These are phyloP conservation scores for Galemys pyrenaicus DNA, from an alignment of 2,113 vertebrate genomes.

Conservation along the genomic window DNA sequence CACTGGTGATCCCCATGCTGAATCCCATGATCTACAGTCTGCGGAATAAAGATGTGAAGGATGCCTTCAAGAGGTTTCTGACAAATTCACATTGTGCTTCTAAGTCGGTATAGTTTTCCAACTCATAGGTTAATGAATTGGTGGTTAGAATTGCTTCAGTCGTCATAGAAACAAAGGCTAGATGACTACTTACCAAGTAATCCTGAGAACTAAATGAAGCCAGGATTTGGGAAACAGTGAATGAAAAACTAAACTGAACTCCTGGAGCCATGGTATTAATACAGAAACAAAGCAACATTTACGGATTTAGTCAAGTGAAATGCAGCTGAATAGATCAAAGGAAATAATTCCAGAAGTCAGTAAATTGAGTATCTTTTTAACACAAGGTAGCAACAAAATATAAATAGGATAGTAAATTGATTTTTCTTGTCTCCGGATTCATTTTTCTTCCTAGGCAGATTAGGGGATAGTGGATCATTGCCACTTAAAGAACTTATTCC, in stretches of 20 bases:
- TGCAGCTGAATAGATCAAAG: not conserved
- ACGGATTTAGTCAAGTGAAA: not conserved
- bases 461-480: not conserved
- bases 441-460: not conserved
- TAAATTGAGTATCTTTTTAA: too few relatives aligned
- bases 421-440: not conserved
- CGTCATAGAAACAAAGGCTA: not conserved
- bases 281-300: not conserved
- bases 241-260: not conserved
- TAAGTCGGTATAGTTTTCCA: not conserved
- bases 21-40: constrained; percentile 73
- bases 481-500: too few relatives aligned
- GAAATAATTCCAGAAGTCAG: not conserved
- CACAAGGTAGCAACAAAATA: not conserved
- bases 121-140: not conserved
- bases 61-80: constrained; percentile 19
- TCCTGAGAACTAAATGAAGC: not conserved
- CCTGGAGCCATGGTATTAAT: not conserved
- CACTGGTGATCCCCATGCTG: constrained; percentile 72
- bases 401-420: not conserved
- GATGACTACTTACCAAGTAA: not conserved
- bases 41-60: constrained; percentile 64
- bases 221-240: not conserved
- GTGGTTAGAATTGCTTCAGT: not conserved
- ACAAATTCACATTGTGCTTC: not conserved